Evolutionary conservation across 2,797 vertebrate species (phyloP), one percentile per base, ranked within the genome.

Genomic region (Phoeniculus purpureus): DNA sequence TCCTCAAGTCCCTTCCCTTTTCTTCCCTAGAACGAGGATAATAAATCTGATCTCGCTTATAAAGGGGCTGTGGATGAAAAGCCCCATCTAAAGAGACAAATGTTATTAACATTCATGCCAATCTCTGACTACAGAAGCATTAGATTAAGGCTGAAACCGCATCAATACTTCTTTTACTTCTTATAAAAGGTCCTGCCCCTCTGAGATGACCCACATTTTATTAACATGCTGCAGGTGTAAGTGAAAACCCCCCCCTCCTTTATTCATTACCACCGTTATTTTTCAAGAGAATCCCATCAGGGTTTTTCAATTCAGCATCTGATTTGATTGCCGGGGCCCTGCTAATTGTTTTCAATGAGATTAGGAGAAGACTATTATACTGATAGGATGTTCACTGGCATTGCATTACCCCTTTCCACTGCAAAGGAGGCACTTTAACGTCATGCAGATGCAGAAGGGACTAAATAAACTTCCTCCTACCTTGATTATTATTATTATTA

Each of bases 291-390:
- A 87, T 92, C 64, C 73, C 80, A 83, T 75, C 85, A 76, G 80
- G 16, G 18, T 79, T 93, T 93, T 91, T 83, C 82, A 92, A 11
- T 70, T 85, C 82, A 71, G 67, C 56, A 78, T 66, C 71, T 78
- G 56, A 84, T 81, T 66, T 92, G 87, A 89, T 83, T 92, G 89
- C 87, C 6, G 7, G 60, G 91, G 71, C 80, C 64, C 77, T 82
- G 43, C 81, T 95, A 94, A 92, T 92, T 91, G 67, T 85, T 91
- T 94, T 83, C 90, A 83, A n/a, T 18, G 62, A 75, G 74, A 95
- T 95, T 89, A 87, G 71, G 31, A 70, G 86, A 93, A 92, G 70
- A 45, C 55, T 64, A 15, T 85, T 87, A 79, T 15, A 68, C 61
- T 17, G n/a, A 87, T 54, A 74, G 65, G 76, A 85, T 25, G 25